Conservation (phyloP, 1,140 invertebrate species). For the Mactra quadrangularis region DNA sequence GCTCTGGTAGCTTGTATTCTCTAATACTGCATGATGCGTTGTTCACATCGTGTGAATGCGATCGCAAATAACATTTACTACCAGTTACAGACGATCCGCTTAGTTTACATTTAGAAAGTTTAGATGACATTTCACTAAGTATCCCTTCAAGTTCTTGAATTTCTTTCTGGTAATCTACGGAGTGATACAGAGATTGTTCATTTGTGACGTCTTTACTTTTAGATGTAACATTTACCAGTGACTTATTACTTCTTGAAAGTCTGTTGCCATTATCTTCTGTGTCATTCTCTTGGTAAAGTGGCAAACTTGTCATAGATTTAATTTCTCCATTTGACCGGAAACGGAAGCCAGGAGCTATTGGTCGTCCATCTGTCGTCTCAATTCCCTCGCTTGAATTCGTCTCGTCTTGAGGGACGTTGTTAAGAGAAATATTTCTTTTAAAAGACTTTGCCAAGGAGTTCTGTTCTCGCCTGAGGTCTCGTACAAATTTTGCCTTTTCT, state of each 20-base stretch:
- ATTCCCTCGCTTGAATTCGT: not conserved
- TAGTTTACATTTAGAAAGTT: conserved; percentile 44
- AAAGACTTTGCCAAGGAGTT: not conserved
- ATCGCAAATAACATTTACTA: conserved; percentile 19
- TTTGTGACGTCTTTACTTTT: not conserved
- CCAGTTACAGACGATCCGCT: conserved; percentile 13
- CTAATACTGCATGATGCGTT: not conserved
- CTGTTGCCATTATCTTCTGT: conserved; percentile 2
- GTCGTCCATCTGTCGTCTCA: conserved; percentile 18
- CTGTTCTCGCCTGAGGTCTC: conserved; percentile 38
- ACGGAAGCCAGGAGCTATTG: conserved; percentile 38
- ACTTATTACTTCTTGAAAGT: not conserved
- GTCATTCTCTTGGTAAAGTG: not conserved
- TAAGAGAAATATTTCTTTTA: not conserved
- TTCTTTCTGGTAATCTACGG: conserved; percentile 27
- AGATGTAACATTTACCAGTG: not conserved
- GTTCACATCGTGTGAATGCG: conserved; percentile 34
- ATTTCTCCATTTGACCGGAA: conserved; percentile 36
- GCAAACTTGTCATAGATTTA: conserved; percentile 19
- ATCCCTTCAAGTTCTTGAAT: conserved; percentile 20
- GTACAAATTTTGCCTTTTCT: conserved; percentile 35
- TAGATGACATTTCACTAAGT: conserved; percentile 22
- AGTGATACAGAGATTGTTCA: not conserved
- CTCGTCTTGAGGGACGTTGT: not conserved
- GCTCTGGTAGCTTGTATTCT: conserved; percentile 23